A percentile compares a stretch with the other conserved stretches of the same genome.
phyloP scores from a whole-genome alignment of 2,797 vertebrate genomes.

The Arnoldichthys spilopterus region DNA sequence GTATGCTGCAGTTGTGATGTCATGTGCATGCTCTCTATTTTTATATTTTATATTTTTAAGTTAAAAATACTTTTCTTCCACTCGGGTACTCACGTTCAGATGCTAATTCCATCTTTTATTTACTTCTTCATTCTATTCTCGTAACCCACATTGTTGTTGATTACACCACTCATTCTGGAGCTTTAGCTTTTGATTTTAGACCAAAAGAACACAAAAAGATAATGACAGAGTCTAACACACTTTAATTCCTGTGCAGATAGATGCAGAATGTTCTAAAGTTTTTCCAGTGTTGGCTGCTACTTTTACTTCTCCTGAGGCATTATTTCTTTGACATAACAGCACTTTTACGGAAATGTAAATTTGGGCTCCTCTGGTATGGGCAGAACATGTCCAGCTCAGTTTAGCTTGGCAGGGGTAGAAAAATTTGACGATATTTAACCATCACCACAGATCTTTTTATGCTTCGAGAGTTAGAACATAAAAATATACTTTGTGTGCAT shows the following conservation, averaged over 20 bases:
- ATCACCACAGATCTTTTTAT: slow-evolving; percentile 54
- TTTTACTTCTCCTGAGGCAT: not conserved
- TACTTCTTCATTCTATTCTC: too few species aligned
- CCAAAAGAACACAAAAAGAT: too few species aligned
- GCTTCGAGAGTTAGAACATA: slow-evolving; percentile 68
- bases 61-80: too few species aligned
- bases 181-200: too few species aligned
- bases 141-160: too few species aligned
- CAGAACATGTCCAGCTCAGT: not conserved
- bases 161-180: too few species aligned
- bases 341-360: not conserved
- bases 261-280: not conserved
- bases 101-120: too few species aligned
- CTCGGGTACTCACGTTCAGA: not conserved
- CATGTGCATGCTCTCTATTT: too few species aligned
- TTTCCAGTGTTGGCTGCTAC: not conserved
- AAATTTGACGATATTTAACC: slow-evolving; percentile 2
- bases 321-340: not conserved
- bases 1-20: too few species aligned
- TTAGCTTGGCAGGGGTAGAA: not conserved
- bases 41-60: too few species aligned
- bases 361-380: not conserved
- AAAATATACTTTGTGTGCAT: slow-evolving; percentile 80
- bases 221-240: too few species aligned
- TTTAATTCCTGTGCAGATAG: not conserved